A percentile compares a stretch with the other conserved stretches of the same genome.
Evolutionary conservation across 2,797 vertebrate species (phyloP).

Genomic region (Parambassis ranga): DNA sequence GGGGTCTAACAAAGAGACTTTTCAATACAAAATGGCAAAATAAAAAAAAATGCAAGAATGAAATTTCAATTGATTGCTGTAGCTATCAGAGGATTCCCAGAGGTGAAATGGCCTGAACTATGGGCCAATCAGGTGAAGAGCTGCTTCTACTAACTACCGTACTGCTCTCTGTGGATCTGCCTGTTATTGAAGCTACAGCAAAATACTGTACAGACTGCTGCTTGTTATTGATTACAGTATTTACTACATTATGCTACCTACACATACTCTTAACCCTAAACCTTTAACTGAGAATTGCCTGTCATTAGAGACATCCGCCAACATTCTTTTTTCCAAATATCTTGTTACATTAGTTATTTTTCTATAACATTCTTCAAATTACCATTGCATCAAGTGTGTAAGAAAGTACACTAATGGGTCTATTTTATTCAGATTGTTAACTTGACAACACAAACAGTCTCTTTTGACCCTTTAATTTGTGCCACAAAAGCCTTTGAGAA

Average conservation of each 20-base stretch:
- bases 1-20: conserved; percentile 24
- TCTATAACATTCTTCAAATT: not conserved
- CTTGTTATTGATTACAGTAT: not conserved
- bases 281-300: not conserved
- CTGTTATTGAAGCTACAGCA: conserved; percentile 16
- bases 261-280: not conserved
- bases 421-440: too few species aligned
- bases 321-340: too few species aligned
- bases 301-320: too few species aligned
- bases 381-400: too few species aligned
- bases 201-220: not conserved
- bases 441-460: too few species aligned
- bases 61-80: conserved; percentile 67
- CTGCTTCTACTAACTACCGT: conserved; percentile 29
- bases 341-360: not conserved
- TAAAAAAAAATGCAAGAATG: conserved; percentile 42
- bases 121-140: conserved; percentile 35
- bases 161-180: conserved; percentile 23
- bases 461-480: too few species aligned
- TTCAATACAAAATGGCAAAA: conserved; percentile 52
- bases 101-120: conserved; percentile 45
- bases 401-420: too few species aligned
- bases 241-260: not conserved
- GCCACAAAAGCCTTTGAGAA: too few species aligned
- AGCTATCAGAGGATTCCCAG: conserved; percentile 59